Evolutionary conservation across 2,797 vertebrate species (phyloP), one percentile per base, ranked within the genome.

Genomic region (Pyrocephalus nanus): DNA sequence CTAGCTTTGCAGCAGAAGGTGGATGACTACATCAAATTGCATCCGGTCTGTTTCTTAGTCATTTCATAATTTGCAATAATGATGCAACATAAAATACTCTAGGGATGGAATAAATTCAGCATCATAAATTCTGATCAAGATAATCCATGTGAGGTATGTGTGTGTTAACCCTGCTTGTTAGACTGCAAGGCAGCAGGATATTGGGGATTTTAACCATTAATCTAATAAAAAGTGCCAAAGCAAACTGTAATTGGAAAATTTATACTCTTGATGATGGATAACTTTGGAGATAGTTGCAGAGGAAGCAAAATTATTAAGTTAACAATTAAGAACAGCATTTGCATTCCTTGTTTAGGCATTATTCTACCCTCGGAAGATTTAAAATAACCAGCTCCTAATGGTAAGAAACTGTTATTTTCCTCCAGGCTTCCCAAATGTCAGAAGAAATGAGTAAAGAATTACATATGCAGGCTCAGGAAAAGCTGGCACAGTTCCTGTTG

Each of bases 381-480:
- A 70, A 97, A 94, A 77, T 89, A 95, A 74, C 50, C 9, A 53
- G n/a, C 25, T 90, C 8, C 64, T 95, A 90, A 95, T 73, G 53
- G 40, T 95, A 83, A 93, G 40, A 92, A 92, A 91, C 38, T 57
- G 51, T 79, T 86, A 47, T 38, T 97, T 91, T 97, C 92, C 85
- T 78, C 73, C 93, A 99, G 98, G 97, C 97, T 96, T 97, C 95
- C 48, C 95, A 91, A 88, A 97, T 98, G 97, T 98, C 98, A 82
- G 96, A 92, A 95, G 97, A 98, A 97, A 97, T 93, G 94, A 98
- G 98, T 91, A 96, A 94, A 70, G 98, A 98, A 65, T 98, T 99
- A 75, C 98, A 99, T 45, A 86, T 94, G 74, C 98, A 98, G 95
- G 98, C 98, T 61, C 99, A 99, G 97, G 97, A 98, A 94, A 97